Evolutionary conservation across 2,797 vertebrate species (phyloP).

Genomic region (Pelodytes ibericus): DNA sequence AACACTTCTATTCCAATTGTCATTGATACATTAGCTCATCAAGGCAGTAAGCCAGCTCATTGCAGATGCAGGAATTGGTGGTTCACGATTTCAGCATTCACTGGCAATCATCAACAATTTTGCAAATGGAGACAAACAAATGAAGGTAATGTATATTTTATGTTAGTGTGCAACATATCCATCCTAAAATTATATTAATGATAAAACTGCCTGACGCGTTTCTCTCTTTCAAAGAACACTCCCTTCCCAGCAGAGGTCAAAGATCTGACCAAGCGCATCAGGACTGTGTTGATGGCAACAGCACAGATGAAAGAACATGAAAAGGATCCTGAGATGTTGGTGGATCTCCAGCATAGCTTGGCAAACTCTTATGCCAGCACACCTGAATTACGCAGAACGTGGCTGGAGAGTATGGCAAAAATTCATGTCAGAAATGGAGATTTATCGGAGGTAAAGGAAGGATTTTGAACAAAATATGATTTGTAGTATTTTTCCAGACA

Average conservation of each 20-base stretch:
- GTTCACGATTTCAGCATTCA: constrained; percentile 95
- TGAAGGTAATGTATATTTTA: constrained; percentile 77
- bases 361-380: constrained; percentile 90
- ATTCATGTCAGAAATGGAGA: constrained; percentile 87
- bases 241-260: constrained; percentile 87
- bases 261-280: constrained; percentile 87
- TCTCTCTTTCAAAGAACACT: constrained; percentile 79
- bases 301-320: constrained; percentile 93
- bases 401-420: constrained; percentile 91
- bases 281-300: constrained; percentile 88
- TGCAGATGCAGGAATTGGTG: constrained; percentile 94
- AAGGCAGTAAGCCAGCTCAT: constrained; percentile 97
- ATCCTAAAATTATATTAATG: not conserved
- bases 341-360: constrained; percentile 88
- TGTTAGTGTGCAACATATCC: too few relatives aligned
- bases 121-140: constrained; percentile 93
- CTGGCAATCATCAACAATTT: constrained; percentile 98
- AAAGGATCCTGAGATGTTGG: constrained; percentile 89
- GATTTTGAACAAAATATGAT: not conserved
- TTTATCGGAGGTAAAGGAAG: constrained; percentile 80
- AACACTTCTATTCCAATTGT: constrained; percentile 11
- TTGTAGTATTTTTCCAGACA: too few relatives aligned
- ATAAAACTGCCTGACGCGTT: too few relatives aligned
- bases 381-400: constrained; percentile 84
- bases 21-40: constrained; percentile 81